These are phyloP conservation scores for Syngnathus rostellatus DNA, from an alignment of 2,797 vertebrate species.

Conservation along the genomic window DNA sequence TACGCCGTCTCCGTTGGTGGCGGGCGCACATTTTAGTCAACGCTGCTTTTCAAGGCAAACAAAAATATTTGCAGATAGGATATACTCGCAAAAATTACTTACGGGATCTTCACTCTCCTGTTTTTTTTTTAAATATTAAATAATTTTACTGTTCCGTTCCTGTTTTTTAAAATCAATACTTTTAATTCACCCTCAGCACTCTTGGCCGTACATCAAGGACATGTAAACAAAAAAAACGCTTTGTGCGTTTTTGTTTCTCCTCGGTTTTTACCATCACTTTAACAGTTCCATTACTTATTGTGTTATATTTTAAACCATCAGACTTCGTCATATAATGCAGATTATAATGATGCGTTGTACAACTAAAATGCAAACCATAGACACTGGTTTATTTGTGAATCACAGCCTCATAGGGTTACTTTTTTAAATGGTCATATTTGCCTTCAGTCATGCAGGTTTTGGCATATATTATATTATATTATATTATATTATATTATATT, in stretches of 20 bases:
- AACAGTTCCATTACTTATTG: neutral
- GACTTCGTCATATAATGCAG: neutral
- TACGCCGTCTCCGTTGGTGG: neutral
- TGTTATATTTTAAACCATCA: neutral
- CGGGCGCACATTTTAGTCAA: neutral
- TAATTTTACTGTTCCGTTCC: too few relatives aligned
- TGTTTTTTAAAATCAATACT: neutral
- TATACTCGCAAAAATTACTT: neutral
- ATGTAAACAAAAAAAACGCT: neutral
- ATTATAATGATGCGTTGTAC: slow-evolving; percentile 12
- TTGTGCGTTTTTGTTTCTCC: too few relatives aligned
- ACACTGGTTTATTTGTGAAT: slow-evolving; percentile 52
- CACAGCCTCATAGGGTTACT: slow-evolving; percentile 52
- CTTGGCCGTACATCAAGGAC: too few relatives aligned
- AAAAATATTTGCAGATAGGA: neutral
- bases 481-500: slow-evolving; percentile 47
- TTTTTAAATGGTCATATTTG: slow-evolving; percentile 30
- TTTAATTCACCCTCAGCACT: neutral
- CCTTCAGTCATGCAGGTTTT: slow-evolving; percentile 57
- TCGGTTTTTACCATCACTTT: neutral
- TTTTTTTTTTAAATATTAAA: too few relatives aligned
- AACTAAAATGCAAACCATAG: slow-evolving; percentile 29
- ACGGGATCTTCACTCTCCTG: neutral
- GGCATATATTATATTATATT: slow-evolving; percentile 44
- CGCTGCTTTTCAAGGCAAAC: neutral